Conservation (phyloP, 2,888 invertebrate genomes). For the Morpho deidamia region DNA sequence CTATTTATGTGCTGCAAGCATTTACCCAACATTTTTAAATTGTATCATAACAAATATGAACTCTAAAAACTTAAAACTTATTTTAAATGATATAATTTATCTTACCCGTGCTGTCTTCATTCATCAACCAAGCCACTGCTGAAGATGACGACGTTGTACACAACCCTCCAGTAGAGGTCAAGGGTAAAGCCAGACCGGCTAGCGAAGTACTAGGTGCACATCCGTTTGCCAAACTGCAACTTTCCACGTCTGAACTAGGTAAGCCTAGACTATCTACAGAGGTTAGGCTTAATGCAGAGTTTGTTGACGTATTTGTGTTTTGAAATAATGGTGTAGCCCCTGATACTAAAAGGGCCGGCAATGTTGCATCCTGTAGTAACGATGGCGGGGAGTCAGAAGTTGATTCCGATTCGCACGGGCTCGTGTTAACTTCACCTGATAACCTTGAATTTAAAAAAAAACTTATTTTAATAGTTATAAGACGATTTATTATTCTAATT, state of each 20-base stretch:
- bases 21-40: too few species aligned
- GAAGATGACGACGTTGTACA: constrained; percentile 67
- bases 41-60: too few species aligned
- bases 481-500: neutral
- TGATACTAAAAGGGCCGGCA: constrained; percentile 66
- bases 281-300: constrained; percentile 41
- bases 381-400: constrained; percentile 80
- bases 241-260: constrained; percentile 49
- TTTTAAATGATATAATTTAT: neutral
- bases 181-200: constrained; percentile 57
- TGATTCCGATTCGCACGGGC: constrained; percentile 81
- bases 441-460: constrained; percentile 38
- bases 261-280: constrained; percentile 52
- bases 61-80: too few species aligned
- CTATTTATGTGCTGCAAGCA: too few species aligned
- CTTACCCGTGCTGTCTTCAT: constrained; percentile 73
- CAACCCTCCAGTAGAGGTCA: constrained; percentile 58
- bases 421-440: constrained; percentile 68
- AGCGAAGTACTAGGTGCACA: constrained; percentile 51
- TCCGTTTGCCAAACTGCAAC: constrained; percentile 64
- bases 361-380: constrained; percentile 60
- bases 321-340: constrained; percentile 64
- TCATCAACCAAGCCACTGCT: constrained; percentile 77
- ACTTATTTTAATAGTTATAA: neutral
- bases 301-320: constrained; percentile 52